Percentiles rank a stretch among this genome's conserved stretches.
Evolutionary conservation across 2,888 invertebrate genomes (phyloP).

Genomic region (Polyploca ridens): DNA sequence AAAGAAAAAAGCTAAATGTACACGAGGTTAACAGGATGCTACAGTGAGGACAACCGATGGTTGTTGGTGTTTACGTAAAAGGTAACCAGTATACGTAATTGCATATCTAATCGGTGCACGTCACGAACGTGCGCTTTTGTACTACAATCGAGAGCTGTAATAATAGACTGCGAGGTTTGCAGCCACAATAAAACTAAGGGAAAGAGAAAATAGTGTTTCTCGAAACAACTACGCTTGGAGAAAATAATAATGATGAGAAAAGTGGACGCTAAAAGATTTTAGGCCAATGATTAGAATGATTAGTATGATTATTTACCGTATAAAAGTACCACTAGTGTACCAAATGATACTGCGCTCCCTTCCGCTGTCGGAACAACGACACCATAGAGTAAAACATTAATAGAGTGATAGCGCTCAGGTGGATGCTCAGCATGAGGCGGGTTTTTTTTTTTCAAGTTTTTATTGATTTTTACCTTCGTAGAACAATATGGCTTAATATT

Average conservation of each 20-base stretch:
- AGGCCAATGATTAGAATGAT: not conserved
- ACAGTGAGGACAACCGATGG: conserved; percentile 57
- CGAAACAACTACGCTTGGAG: conserved; percentile 11
- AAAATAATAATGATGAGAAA: not conserved
- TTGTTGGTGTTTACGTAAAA: conserved; percentile 47
- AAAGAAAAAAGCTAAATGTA: conserved; percentile 56
- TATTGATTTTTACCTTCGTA: too few species aligned
- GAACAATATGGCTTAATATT: too few species aligned
- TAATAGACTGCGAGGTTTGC: not conserved
- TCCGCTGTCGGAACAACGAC: too few species aligned
- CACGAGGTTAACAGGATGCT: conserved; percentile 71
- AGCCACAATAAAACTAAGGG: not conserved
- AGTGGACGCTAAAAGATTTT: not conserved
- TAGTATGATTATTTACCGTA: not conserved
- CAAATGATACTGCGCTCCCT: too few species aligned
- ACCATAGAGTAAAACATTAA: too few species aligned
- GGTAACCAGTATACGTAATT: conserved; percentile 38
- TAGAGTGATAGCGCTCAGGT: too few species aligned
- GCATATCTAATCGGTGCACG: conserved; percentile 19
- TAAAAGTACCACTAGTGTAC: too few species aligned
- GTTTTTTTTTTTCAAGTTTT: too few species aligned
- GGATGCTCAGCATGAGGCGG: too few species aligned
- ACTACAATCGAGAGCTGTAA: conserved; percentile 3
- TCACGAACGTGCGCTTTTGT: conserved; percentile 34
- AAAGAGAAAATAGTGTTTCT: conserved; percentile 13